A percentile compares a stretch with the other conserved stretches of the same genome.
phyloP scores from a whole-genome alignment of 2,113 vertebrate genomes.

The Eublepharis macularius region DNA sequence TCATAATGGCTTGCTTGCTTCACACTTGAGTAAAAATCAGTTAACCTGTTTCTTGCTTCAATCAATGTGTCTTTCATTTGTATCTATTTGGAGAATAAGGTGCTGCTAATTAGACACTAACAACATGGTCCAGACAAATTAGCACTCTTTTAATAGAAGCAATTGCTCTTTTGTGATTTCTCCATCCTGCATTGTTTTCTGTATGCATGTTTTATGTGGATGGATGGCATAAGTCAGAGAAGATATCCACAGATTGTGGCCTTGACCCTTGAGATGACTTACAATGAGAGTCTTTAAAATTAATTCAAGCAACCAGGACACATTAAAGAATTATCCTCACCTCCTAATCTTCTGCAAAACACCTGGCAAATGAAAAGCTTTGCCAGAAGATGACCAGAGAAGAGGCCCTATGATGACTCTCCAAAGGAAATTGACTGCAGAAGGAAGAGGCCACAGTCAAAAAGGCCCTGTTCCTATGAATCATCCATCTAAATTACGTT shows the following conservation, averaged over 20 bases:
- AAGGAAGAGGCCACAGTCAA: not conserved
- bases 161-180: slow-evolving; percentile 10
- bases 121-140: slow-evolving; percentile 25
- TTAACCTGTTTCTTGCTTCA: slow-evolving; percentile 52
- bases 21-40: slow-evolving; percentile 67
- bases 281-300: not conserved
- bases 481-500: no score
- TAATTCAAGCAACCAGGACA: not conserved
- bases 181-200: not conserved
- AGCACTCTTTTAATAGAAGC: not conserved
- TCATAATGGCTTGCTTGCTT: slow-evolving; percentile 77
- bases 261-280: no score
- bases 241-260: no score
- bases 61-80: slow-evolving; percentile 32
- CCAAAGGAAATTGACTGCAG: not conserved
- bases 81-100: slow-evolving; percentile 25
- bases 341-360: not conserved
- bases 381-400: not conserved
- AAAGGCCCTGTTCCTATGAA: not conserved
- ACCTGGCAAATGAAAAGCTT: not conserved
- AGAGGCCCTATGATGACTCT: no score
- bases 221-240: not conserved
- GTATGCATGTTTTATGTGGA: not conserved
- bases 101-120: slow-evolving; percentile 29
- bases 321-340: not conserved